Evolutionary conservation across 92 coral and sea anemone genomes (phyloP).

Genomic region (Actinernus sp.): DNA sequence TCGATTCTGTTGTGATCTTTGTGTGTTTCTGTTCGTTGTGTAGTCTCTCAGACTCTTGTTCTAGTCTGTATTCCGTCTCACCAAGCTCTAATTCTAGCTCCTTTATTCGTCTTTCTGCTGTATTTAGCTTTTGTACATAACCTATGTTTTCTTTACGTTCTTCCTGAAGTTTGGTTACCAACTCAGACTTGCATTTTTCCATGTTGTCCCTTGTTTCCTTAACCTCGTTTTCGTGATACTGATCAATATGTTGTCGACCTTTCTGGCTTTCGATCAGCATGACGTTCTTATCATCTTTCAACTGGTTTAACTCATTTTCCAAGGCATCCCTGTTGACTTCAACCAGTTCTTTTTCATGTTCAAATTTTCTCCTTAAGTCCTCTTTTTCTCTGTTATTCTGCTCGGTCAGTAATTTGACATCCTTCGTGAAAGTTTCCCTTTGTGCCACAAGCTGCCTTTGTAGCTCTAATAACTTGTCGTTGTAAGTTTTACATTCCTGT

Average conservation of each 20-base stretch:
- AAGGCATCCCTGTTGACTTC: constrained; percentile 47
- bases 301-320: constrained; percentile 39
- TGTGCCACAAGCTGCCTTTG: constrained; percentile 44
- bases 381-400: constrained; percentile 49
- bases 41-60: constrained; percentile 29
- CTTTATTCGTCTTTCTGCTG: constrained; percentile 11
- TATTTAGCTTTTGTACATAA: constrained; percentile 6
- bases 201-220: background rate
- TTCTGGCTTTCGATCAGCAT: no score
- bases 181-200: constrained; percentile 46
- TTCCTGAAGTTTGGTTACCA: constrained; percentile 24
- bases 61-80: constrained; percentile 13
- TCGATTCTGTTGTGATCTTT: constrained; percentile 20
- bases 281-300: no score
- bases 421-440: constrained; percentile 30
- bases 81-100: constrained; percentile 15
- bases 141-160: constrained; percentile 14
- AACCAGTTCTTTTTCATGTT: constrained; percentile 63
- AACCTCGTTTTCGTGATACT: constrained; percentile 15
- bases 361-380: constrained; percentile 45
- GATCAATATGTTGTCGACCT: no score
- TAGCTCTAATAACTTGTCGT: constrained; percentile 29
- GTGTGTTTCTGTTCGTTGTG: constrained; percentile 18
- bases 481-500: constrained; percentile 8
- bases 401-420: constrained; percentile 19